These are phyloP conservation scores for Climacteris rufus DNA, from an alignment of 2,113 vertebrate genomes.

Conservation along the genomic window DNA sequence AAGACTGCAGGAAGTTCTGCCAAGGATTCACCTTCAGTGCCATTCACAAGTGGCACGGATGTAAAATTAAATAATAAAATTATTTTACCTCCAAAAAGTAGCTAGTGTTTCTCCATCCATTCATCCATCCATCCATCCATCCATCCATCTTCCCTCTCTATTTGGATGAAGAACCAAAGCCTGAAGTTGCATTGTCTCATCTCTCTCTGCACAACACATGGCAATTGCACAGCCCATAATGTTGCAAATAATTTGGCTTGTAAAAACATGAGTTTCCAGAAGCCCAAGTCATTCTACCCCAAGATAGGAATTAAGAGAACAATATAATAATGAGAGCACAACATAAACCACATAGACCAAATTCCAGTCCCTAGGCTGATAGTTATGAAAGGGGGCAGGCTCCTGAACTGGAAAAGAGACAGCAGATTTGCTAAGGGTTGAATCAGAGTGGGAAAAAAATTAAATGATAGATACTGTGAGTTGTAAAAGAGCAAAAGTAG, in stretches of 20 bases:
- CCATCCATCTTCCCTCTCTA: background rate
- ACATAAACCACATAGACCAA: background rate
- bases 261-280: background rate
- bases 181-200: background rate
- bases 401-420: background rate
- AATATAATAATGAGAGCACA: background rate
- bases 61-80: background rate
- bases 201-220: background rate
- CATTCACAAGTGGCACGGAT: accelerated
- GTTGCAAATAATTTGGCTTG: background rate
- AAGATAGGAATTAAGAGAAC: background rate
- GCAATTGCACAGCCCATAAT: background rate
- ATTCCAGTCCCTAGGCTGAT: background rate
- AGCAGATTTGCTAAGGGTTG: background rate
- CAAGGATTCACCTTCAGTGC: background rate
- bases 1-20: background rate
- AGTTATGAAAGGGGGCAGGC: background rate
- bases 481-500: background rate
- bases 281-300: background rate
- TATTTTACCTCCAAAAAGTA: background rate
- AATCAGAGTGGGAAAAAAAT: background rate
- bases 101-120: background rate
- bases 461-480: background rate
- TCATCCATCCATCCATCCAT: background rate
- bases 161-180: background rate